Base-by-base conservation (phyloP, 2,888 invertebrate species). In the Melieria omissa region DNA sequence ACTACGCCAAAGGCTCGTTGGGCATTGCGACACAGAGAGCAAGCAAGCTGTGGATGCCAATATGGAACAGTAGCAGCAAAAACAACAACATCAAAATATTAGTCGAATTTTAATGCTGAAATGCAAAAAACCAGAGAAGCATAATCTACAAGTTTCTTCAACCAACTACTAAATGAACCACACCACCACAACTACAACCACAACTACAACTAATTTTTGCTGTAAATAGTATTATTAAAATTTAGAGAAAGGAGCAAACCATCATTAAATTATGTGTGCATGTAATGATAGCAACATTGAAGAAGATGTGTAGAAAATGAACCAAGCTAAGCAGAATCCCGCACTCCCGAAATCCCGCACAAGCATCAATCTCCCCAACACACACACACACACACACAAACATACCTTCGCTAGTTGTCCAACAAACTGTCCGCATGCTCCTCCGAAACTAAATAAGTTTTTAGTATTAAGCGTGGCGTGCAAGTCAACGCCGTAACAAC, bases 191-290 rank as follows among this genome's bases (percentile, higher is more conserved):
- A 29, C 29, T 29, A 29, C 29, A 29, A 29, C 29, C 29, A 29
- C 29, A 29, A 77, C 78, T 72, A 29, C 29, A 29, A 77, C 78
- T 72, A 77, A 10, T 58, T 58, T 52, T 8, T 57, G 9, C 77
- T 83, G 84, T 83, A 83, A 77, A 83, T 84, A 83, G 83, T 84
- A 84, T 83, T 83, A 82, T 82, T 82, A 82, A 82, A 54, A 45
- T 68, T 73, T 54, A 68, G 60, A 60, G 14, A 65, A 66, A 16
- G 46, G 71, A 64, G 29, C 29, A 29, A 29, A 29, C 29, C 29
- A 29, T 3, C 29, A 29, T 29, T 29, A 29, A 29, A 29, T 29
- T 3, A 29, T 29, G 29, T 29, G 29, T 29, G 29, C 29, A 29
- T 29, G 2, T 29, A 29, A 29, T 29, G 29, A 29, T 29, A 29